Evolutionary conservation across 1,140 invertebrate species (phyloP).

Genomic region (Sarcophaga bullata): DNA sequence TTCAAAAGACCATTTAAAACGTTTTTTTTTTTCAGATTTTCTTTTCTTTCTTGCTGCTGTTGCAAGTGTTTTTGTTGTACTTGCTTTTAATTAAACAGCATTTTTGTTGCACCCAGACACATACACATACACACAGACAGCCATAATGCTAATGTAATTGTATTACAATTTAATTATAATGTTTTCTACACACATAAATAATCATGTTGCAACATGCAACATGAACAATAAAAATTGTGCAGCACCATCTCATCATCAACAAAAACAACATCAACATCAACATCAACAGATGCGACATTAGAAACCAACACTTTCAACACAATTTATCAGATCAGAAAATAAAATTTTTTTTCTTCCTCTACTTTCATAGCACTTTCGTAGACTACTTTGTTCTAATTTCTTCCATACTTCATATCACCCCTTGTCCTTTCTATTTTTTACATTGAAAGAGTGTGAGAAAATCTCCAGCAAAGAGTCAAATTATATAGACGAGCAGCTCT

Average conservation of each 20-base stretch:
- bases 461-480: not conserved
- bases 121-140: not conserved
- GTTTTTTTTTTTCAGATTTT: not conserved
- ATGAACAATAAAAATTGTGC: not conserved
- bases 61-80: no score
- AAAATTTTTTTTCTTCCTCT: not conserved
- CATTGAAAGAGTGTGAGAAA: not conserved
- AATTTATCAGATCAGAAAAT: not conserved
- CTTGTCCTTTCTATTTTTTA: not conserved
- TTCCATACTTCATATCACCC: no score
- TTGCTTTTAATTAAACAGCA: constrained; percentile 3
- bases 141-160: not conserved
- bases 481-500: not conserved
- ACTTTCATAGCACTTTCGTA: no score
- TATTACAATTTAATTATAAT: constrained; percentile 23
- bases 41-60: no score
- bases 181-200: not conserved
- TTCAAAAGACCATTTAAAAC: not conserved
- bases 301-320: not conserved
- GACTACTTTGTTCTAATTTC: no score
- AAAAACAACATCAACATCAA: not conserved
- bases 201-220: not conserved
- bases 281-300: constrained; percentile 23
- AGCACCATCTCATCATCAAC: not conserved
- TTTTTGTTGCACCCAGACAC: not conserved